phyloP scores from a whole-genome alignment of 2,888 invertebrate genomes.

The Smittia aterrima region DNA sequence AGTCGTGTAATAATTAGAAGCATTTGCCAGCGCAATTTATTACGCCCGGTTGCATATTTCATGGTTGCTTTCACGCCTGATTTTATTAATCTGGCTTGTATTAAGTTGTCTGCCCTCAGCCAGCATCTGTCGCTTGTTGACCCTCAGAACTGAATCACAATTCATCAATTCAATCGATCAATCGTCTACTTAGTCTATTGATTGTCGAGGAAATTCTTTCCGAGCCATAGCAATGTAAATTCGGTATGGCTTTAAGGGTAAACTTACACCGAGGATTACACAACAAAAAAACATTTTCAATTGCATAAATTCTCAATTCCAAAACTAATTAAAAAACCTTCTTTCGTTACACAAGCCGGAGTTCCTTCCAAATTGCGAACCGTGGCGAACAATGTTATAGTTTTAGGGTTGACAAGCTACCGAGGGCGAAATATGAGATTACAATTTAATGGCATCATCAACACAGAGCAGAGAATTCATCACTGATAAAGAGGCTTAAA shows the following conservation, averaged over 20 bases:
- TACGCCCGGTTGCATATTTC: background rate
- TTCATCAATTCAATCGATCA: conserved; percentile 15
- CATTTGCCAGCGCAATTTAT: conserved; percentile 32
- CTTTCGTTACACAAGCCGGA: conserved; percentile 9
- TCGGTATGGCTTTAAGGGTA: conserved; percentile 38
- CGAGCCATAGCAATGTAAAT: conserved; percentile 34
- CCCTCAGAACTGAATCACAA: background rate
- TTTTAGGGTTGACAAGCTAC: background rate
- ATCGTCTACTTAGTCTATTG: conserved; percentile 16
- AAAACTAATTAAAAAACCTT: conserved; percentile 39
- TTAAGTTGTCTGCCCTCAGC: background rate
- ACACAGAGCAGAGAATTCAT: conserved; percentile 26
- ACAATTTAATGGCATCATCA: conserved; percentile 41
- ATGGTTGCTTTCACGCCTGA: background rate
- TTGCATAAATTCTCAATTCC: conserved; percentile 27
- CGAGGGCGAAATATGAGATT: conserved; percentile 40
- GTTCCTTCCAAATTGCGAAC: background rate
- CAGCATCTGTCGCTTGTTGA: background rate
- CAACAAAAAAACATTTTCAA: conserved; percentile 16
- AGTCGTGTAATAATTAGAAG: conserved; percentile 29
- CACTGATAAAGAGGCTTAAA: conserved; percentile 42
- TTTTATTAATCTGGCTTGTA: conserved; percentile 5
- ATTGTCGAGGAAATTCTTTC: conserved; percentile 13
- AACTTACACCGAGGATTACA: conserved; percentile 32
- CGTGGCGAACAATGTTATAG: conserved; percentile 24